A percentile compares a stretch with the other conserved stretches of the same genome.
Evolutionary conservation across 2,113 vertebrate genomes (phyloP).

Genomic region (Pipra filicauda): DNA sequence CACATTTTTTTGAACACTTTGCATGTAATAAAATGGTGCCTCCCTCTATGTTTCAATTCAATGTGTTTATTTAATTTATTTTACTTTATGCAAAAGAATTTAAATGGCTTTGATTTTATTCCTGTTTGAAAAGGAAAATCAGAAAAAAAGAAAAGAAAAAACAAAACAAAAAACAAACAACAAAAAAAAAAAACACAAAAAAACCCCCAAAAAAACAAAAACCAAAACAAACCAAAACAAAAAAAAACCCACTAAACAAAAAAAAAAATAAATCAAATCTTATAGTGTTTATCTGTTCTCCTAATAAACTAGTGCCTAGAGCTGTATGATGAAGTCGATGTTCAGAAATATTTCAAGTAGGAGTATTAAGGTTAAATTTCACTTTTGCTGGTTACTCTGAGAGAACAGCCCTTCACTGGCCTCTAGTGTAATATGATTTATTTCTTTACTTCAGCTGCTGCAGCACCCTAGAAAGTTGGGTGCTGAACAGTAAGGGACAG

Average conservation of each 20-base stretch:
- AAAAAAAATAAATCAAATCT: neutral
- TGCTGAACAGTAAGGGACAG: neutral
- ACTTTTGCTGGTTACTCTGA: neutral
- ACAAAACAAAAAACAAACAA: neutral
- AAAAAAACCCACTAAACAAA: too few species aligned
- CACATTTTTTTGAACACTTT: accelerated
- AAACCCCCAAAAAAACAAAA: neutral
- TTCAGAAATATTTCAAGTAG: neutral
- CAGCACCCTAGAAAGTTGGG: neutral
- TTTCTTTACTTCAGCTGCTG: neutral
- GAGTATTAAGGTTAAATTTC: neutral
- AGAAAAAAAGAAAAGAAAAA: too few species aligned
- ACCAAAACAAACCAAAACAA: neutral
- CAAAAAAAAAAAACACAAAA: too few species aligned
- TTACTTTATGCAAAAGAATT: neutral
- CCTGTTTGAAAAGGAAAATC: neutral
- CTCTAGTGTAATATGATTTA: neutral
- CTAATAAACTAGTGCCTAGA: neutral
- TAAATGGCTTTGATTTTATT: neutral
- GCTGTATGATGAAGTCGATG: neutral
- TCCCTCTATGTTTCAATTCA: neutral
- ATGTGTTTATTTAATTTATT: neutral
- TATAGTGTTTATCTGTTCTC: neutral
- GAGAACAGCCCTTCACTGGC: neutral
- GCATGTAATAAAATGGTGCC: neutral